Evolutionary conservation across 2,797 vertebrate species (phyloP).

Genomic region (Streptopelia turtur): DNA sequence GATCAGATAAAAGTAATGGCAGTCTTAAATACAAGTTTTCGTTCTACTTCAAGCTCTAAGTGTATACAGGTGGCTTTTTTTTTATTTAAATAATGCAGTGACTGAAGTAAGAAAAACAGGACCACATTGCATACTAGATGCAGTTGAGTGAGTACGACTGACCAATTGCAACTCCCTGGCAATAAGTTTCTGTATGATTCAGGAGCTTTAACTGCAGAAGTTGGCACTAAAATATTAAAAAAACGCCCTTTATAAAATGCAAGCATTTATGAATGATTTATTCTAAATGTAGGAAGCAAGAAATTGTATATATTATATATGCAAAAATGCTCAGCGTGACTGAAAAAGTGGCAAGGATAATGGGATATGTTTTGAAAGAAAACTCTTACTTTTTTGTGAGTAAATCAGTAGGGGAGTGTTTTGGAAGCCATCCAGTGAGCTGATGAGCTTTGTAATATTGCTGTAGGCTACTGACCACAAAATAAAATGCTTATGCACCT

Average conservation of each 20-base stretch:
- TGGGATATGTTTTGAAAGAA: neutral
- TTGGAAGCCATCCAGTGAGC: neutral
- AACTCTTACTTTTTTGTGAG: neutral
- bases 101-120: neutral
- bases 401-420: neutral
- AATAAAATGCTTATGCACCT: neutral
- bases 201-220: neutral
- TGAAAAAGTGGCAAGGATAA: neutral
- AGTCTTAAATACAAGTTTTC: neutral
- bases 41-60: neutral
- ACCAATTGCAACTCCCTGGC: neutral
- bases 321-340: neutral
- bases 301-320: neutral
- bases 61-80: neutral
- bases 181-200: conserved; percentile 7
- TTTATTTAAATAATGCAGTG: neutral
- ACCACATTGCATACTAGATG: neutral
- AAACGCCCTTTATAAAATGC: neutral
- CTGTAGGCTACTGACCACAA: neutral
- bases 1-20: conserved; percentile 32
- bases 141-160: neutral
- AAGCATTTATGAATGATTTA: neutral
- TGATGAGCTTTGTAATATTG: neutral
- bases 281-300: neutral
- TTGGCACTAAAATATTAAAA: conserved; percentile 7